phyloP scores from a whole-genome alignment of 2,113 vertebrate genomes.

The Tupaia tana region DNA sequence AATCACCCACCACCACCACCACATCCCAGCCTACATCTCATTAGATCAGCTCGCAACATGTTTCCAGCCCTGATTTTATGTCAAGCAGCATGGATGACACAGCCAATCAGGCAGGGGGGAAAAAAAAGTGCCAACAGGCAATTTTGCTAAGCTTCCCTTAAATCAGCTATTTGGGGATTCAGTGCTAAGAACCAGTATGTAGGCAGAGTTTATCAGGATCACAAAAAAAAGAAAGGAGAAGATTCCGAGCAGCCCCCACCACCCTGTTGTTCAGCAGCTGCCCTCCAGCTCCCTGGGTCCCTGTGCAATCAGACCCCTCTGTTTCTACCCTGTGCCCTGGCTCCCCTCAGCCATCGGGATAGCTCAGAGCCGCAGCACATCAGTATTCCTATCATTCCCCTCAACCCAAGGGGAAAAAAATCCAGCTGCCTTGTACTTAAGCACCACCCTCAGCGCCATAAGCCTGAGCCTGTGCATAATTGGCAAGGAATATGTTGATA shows the following conservation, averaged over 20 bases:
- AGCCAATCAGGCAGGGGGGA: background rate
- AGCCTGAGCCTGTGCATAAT: conserved; percentile 70
- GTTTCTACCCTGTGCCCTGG: too few species aligned
- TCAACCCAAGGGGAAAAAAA: conserved; percentile 60
- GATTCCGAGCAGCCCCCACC: background rate
- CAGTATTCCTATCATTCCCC: conserved; percentile 71
- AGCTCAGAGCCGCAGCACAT: conserved; percentile 16
- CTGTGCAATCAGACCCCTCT: too few species aligned
- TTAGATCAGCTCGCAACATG: conserved; percentile 1
- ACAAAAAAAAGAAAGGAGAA: background rate
- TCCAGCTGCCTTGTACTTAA: conserved; percentile 73
- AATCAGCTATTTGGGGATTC: conserved; percentile 55
- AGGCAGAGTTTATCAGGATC: background rate
- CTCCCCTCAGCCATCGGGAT: background rate
- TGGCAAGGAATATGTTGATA: conserved; percentile 78
- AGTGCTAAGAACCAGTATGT: background rate
- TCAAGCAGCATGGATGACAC: conserved; percentile 13
- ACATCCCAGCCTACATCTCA: background rate
- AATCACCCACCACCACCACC: background rate
- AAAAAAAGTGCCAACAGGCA: conserved; percentile 43
- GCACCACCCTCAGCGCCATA: conserved; percentile 61
- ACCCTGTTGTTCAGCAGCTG: background rate
- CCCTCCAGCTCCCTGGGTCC: too few species aligned
- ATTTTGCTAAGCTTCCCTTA: conserved; percentile 42
- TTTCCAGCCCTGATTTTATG: conserved; percentile 50